These are phyloP conservation scores for Pachypsylla venusta DNA, from an alignment of 1,140 invertebrate genomes.

Conservation along the genomic window DNA sequence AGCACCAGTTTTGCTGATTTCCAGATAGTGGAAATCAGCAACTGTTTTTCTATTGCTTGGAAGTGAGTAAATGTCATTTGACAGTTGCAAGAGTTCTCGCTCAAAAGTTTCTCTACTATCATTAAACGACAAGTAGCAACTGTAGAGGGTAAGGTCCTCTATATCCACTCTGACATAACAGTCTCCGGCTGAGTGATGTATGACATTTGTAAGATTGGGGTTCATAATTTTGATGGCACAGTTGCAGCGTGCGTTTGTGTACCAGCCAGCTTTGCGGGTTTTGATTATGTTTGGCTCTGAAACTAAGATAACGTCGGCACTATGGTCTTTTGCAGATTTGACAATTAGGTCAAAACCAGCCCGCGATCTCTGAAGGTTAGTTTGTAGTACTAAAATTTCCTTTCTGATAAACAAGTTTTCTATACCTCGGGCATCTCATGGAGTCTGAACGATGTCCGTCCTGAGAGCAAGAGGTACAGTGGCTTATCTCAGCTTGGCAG, in stretches of 20 bases:
- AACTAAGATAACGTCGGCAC: background rate
- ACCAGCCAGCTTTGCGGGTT: background rate
- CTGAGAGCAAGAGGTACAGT: background rate
- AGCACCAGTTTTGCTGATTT: background rate
- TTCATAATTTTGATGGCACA: background rate
- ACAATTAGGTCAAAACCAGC: background rate
- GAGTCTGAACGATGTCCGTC: background rate
- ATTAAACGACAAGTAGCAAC: background rate
- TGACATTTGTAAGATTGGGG: background rate
- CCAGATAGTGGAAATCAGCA: background rate
- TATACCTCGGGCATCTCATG: background rate
- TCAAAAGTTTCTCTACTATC: background rate
- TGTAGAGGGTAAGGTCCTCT: background rate
- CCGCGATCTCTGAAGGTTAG: background rate
- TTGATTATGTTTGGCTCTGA: conserved; percentile 1
- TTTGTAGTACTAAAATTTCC: background rate
- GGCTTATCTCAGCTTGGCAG: background rate
- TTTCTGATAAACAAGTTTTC: background rate
- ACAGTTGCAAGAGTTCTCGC: background rate
- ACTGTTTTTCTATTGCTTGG: background rate
- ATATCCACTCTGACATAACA: background rate
- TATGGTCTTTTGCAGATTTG: background rate
- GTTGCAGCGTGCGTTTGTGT: background rate
- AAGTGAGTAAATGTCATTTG: background rate
- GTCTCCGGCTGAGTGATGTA: background rate